A percentile compares a stretch with the other conserved stretches of the same genome.
phyloP scores from a whole-genome alignment of 2,797 vertebrate genomes.

The Coranthus polyacanthus region DNA sequence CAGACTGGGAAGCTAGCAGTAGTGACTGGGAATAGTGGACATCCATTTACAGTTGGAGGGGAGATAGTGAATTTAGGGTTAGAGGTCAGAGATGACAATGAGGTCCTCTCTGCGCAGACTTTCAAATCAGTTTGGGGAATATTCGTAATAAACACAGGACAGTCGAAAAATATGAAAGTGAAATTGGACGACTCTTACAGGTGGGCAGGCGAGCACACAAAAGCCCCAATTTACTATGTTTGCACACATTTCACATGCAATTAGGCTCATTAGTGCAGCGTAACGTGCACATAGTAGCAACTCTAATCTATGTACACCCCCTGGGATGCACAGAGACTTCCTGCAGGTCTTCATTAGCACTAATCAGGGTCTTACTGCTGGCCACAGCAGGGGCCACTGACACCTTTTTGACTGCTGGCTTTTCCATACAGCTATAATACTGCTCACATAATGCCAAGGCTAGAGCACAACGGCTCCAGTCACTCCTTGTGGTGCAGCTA shows the following conservation, averaged over 20 bases:
- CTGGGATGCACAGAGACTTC: conserved; percentile 34
- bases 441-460: conserved; percentile 26
- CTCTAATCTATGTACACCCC: conserved; percentile 40
- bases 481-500: background rate
- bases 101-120: conserved; percentile 4
- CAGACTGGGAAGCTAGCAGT: conserved; percentile 45
- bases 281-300: conserved; percentile 6
- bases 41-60: conserved; percentile 67
- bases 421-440: conserved; percentile 11
- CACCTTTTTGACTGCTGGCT: conserved; percentile 15
- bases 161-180: conserved; percentile 17
- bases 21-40: conserved; percentile 69
- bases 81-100: conserved; percentile 41
- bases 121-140: conserved; percentile 19
- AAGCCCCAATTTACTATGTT: background rate
- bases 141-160: background rate
- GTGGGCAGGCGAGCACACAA: conserved; percentile 31
- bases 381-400: conserved; percentile 46
- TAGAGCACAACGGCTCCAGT: conserved; percentile 1
- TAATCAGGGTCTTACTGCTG: conserved; percentile 61
- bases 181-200: conserved; percentile 46
- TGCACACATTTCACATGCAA: conserved; percentile 51
- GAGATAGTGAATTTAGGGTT: conserved; percentile 25
- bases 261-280: conserved; percentile 50
- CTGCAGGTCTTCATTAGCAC: conserved; percentile 69